Base-by-base conservation (phyloP, 1,140 invertebrate species). In the Papilio polyxenes region DNA sequence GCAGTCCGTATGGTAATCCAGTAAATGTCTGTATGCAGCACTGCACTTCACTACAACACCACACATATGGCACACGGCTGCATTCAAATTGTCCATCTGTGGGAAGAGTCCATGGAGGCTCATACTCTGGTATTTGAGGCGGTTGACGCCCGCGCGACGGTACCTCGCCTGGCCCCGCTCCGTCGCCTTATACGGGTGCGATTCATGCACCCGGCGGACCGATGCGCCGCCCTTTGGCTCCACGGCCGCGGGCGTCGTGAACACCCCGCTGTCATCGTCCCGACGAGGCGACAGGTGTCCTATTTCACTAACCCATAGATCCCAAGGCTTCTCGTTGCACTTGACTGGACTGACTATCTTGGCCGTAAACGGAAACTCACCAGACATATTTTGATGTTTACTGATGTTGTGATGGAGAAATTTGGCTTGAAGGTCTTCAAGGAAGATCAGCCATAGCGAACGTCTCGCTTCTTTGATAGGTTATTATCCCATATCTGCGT, bases 51-150 rank as follows among this genome's bases (percentile, higher is more conserved):
- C 95, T 90, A 95, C 95, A 17, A 95, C 94, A 85, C 96, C 95
- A 88, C 96, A 96, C 93, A 96, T 95, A 89, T 96, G 95, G 89
- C 96, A 96, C 86, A 96, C 95, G 17, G 96, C 96, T 53, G 95
- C 95, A 86, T 96, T 95, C 86, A 96, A 95, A 82, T 94, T 94
- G 91, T 96, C 96, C 88, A 95, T 95, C 87, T 96, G 96, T 53
- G 96, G 96, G 84, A 96, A 96, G 85, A 96, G 95, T 74, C 96
- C 96, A 88, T 96, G 96, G 20, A 96, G 93, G 87, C 95, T 95
- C 91, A 96, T 96, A 85, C 85, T 89, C 49, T 92, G 90, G 76
- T 87, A 79, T 72, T 86, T 87, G 72, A 95, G 92, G 40, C 93
- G 90, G 87, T 92, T 92, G 83, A 94, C 89, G 76, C 94, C 91